phyloP scores from a whole-genome alignment of 2,113 vertebrate species.

The Phainopepla nitens region DNA sequence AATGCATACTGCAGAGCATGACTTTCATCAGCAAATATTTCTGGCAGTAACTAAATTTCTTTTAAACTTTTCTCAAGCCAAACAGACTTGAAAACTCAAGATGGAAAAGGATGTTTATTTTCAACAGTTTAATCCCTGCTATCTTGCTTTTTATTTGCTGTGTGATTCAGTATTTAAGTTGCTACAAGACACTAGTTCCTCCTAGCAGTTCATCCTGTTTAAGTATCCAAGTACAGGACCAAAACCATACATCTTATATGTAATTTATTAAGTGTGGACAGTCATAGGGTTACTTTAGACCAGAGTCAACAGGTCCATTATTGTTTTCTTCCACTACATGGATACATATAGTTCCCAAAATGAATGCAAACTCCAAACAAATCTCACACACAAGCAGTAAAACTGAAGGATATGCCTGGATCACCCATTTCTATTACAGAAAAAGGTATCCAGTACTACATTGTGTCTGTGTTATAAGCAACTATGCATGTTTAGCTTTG shows the following conservation, averaged over 20 bases:
- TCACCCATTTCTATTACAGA: background rate
- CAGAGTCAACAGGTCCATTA: background rate
- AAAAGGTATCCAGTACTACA: background rate
- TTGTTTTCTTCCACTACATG: background rate
- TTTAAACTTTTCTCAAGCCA: conserved; percentile 21
- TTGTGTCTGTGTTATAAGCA: background rate
- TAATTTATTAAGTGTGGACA: background rate
- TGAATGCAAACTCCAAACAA: background rate
- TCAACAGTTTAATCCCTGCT: background rate
- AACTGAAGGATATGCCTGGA: background rate
- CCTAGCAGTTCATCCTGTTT: background rate
- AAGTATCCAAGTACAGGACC: background rate
- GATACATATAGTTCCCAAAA: background rate
- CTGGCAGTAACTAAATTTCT: conserved; percentile 27
- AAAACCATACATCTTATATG: background rate
- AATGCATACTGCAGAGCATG: background rate
- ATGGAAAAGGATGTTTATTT: background rate
- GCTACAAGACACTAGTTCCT: background rate
- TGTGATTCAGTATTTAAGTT: conserved; percentile 3
- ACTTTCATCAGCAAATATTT: conserved; percentile 43
- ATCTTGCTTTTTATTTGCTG: conserved; percentile 9
- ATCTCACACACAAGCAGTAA: background rate
- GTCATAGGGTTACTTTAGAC: background rate
- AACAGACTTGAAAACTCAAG: conserved; percentile 21
- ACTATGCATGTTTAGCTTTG: background rate